Conservation (phyloP, 2,797 vertebrate species). For the Aplochiton taeniatus region DNA sequence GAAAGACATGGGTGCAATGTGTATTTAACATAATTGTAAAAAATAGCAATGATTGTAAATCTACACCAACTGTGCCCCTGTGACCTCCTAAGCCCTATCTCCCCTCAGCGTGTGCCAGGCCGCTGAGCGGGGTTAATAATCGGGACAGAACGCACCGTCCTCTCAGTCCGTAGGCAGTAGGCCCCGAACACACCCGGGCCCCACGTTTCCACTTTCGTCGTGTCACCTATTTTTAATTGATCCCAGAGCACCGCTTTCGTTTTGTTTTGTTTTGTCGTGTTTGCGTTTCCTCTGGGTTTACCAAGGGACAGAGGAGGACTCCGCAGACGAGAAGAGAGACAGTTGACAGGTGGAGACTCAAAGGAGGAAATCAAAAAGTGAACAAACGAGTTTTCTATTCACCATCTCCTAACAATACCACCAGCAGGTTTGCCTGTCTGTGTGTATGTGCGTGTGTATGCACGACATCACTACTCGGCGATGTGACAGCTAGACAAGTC, state of each 20-base stretch:
- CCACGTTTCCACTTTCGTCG: slow-evolving; percentile 26
- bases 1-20: no score
- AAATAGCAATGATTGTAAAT: no score
- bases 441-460: background rate
- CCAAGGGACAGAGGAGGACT: background rate
- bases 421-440: background rate
- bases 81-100: no score
- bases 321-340: slow-evolving; percentile 6
- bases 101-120: no score
- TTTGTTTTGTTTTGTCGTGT: slow-evolving; percentile 39
- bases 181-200: slow-evolving; percentile 6
- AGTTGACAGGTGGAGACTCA: slow-evolving; percentile 20
- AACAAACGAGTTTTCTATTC: no score
- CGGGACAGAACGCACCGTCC: no score
- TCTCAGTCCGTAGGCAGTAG: no score
- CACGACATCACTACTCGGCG: slow-evolving; percentile 12
- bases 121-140: no score
- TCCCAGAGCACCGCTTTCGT: slow-evolving; percentile 52
- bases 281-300: slow-evolving; percentile 34
- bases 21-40: no score
- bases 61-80: no score
- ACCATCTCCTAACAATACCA: no score
- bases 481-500: slow-evolving; percentile 36
- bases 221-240: slow-evolving; percentile 59
- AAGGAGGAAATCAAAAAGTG: background rate